Base-by-base conservation (phyloP, 30 jellyfish, hydroid and myxozoan genomes). In the Clytia hemisphaerica region DNA sequence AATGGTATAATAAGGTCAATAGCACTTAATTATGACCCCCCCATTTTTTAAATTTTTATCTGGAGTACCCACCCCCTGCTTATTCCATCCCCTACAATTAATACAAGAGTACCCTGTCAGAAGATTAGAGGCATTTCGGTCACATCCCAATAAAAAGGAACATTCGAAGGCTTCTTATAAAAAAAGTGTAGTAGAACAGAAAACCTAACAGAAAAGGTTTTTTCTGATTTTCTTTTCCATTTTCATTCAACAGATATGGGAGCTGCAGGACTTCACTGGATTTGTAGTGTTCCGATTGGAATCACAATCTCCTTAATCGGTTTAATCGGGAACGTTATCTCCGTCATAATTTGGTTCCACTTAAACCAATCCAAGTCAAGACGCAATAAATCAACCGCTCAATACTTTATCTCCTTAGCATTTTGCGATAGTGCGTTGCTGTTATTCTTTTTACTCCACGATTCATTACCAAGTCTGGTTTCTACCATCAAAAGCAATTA, bases 261-360 rank as follows among this genome's bases (percentile, higher is more conserved):
- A 25, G 88, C 93, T 3, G 58, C 58, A 16, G 71, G 44, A 1
- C 62, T 83, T 34, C 95, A 83, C 50, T 83, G 95, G 95, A 76
- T 83, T 22, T 77, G 68, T 82, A 83, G 95, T 45, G 95, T 83
- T 47, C 95, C 95, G 18, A 29, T 83, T n/a, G 95, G 95, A 77
- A 62, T 61, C 19, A 59, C 83, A 51, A 58, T 83, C 10, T 68
- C 93, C 61, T 28, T 76, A 31, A 48, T 83, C 29, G 95, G 95
- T 37, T 51, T 83, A 26, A 46, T 83, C 9, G 95, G 95, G 54
- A 83, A 83, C 53, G 57, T 62, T 47, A 51, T 83, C 7, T 83
- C 95, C 4, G 62, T 83, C 28, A 28, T 77, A 26, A 80, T 78
- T 2, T 83, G 95, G 95, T 42, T 34, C 36, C 50, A 83, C 22